Evolutionary conservation across 2,797 vertebrate species (phyloP), one percentile per base, ranked within the genome.

Genomic region (Accipiter minullus): DNA sequence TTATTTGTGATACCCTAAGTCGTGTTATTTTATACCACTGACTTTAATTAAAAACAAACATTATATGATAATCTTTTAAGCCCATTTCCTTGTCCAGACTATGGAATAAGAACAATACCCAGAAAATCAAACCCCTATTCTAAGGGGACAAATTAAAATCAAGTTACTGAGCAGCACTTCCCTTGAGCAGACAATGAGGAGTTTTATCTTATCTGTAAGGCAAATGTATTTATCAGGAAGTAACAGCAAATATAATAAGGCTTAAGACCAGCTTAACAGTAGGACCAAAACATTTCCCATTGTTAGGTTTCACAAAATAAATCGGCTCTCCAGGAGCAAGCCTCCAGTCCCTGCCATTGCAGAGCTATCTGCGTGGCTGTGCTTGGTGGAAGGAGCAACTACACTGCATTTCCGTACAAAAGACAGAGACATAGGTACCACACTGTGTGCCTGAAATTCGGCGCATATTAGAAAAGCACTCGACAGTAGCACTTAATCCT

Each of bases 21-120:
- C 2, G 0, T 42, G 53, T 80, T 69, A 36, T 72, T 97, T 94
- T 94, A 73, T 76, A 94, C 34, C 72, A 34, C 21, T 45, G 67
- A 63, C 67, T 93, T 85, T 96, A 95, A 97, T 96, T 95, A 84
- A 93, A 96, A 95, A 62, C 86, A 86, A 95, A 80, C 55, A 72
- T 71, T 69, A 8, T 19, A 56, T 21, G 29, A 45, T 93, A 95
- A 96, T 86, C 86, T 94, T 34, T 77, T 90, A 91, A 96, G 77
- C 72, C 55, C 42, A 75, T 92, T 95, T 91, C 77, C 66, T 81
- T 67, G 31, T 63, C 80, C 74, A 89, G 16, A 36, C 31, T 45
- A 12, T 15, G 58, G 63, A 85, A 58, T 73, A 89, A 87, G 69
- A 92, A 63, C 56, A 76, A 87, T 23, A 66, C 20, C 55, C 31